Conservation (phyloP, 2,113 vertebrate species). For the Bubalus kerabau region DNA sequence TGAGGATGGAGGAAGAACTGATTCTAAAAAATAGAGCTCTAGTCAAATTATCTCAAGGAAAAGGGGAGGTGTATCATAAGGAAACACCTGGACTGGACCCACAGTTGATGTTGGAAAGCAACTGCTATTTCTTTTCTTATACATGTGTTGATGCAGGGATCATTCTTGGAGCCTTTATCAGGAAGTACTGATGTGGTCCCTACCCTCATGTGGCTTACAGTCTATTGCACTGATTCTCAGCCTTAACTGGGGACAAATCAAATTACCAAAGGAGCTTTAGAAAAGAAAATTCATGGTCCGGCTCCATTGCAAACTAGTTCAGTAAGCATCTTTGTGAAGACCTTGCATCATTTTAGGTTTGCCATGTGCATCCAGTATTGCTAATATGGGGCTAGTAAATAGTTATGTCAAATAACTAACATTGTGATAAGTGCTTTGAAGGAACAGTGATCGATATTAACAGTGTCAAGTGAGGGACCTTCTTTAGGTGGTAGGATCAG, state of each 20-base stretch:
- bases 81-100: not conserved
- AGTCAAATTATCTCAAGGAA: too few relatives aligned
- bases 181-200: not conserved
- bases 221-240: not conserved
- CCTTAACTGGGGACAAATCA: not conserved
- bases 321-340: not conserved
- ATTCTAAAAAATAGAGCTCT: not conserved
- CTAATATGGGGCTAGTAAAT: not conserved
- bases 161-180: not conserved
- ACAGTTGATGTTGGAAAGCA: not conserved
- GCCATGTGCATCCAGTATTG: not conserved
- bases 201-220: not conserved
- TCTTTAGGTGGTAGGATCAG: not conserved
- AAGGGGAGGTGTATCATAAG: too few relatives aligned
- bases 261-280: not conserved
- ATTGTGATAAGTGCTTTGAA: not conserved
- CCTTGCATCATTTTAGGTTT: not conserved
- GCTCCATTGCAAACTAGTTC: not conserved
- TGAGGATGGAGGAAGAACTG: not conserved
- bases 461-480: not conserved
- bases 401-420: not conserved
- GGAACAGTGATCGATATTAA: not conserved
- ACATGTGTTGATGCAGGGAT: fast-evolving
- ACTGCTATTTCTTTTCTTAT: not conserved
- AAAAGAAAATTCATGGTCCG: not conserved